Evolutionary conservation across 2,797 vertebrate genomes (phyloP).

Genomic region (Mastacembelus armatus): DNA sequence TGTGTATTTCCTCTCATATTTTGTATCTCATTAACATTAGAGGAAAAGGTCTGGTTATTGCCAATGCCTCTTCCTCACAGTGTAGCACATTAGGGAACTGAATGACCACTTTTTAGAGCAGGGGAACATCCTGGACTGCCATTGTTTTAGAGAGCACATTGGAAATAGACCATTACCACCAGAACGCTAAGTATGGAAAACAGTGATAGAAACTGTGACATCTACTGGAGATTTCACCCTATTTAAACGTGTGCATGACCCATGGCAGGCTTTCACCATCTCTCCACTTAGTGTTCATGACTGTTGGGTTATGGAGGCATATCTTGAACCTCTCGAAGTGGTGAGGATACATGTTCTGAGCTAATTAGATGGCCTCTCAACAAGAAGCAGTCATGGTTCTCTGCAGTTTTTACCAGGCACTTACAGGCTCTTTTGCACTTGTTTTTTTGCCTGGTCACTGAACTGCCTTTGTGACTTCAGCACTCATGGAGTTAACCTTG

Average conservation of each 20-base stretch:
- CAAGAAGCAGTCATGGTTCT: slow-evolving; percentile 32
- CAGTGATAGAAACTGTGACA: slow-evolving; percentile 66
- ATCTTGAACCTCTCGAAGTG: slow-evolving; percentile 64
- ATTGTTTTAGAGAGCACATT: slow-evolving; percentile 69
- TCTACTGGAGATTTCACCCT: slow-evolving; percentile 55
- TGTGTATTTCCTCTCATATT: slow-evolving; percentile 43
- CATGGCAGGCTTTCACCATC: slow-evolving; percentile 45
- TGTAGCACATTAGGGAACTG: slow-evolving; percentile 19
- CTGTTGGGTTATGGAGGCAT: slow-evolving; percentile 40
- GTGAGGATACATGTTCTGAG: slow-evolving; percentile 60
- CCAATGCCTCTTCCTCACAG: slow-evolving; percentile 25
- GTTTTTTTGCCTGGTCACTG: slow-evolving; percentile 44
- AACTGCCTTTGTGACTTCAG: slow-evolving; percentile 40
- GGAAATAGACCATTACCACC: slow-evolving; percentile 60
- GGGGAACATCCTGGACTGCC: slow-evolving; percentile 53
- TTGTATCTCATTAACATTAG: slow-evolving; percentile 71
- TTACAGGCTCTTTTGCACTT: slow-evolving; percentile 43
- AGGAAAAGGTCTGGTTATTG: slow-evolving; percentile 30
- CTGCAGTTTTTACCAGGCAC: slow-evolving; percentile 41
- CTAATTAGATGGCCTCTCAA: slow-evolving; percentile 64
- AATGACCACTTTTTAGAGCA: slow-evolving; percentile 53
- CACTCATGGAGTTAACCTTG: slow-evolving; percentile 58
- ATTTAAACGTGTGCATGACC: slow-evolving; percentile 65
- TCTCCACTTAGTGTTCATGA: slow-evolving; percentile 41
- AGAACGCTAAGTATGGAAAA: slow-evolving; percentile 67